These are phyloP conservation scores for Charadrius vociferus DNA, from an alignment of 2,113 vertebrate genomes.

Conservation along the genomic window DNA sequence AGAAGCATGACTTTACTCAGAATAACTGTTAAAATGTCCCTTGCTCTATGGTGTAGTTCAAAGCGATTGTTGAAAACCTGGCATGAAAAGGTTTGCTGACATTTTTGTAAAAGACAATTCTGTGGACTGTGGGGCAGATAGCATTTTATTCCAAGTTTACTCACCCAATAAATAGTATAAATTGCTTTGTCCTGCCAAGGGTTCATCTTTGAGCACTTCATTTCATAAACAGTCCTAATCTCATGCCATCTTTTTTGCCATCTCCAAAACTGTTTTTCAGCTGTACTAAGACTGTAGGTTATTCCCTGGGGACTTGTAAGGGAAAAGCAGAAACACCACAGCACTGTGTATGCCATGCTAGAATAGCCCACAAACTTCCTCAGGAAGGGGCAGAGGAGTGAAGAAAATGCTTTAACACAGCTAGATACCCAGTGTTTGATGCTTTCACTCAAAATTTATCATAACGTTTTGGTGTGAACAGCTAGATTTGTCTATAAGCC, in stretches of 20 bases:
- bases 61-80: not conserved
- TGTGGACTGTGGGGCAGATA: not conserved
- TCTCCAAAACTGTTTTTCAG: not conserved
- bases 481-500: not conserved
- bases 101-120: not conserved
- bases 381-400: not conserved
- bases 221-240: not conserved
- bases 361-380: not conserved
- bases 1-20: not conserved
- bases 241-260: not conserved
- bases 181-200: not conserved
- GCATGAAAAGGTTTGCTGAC: not conserved
- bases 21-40: not conserved
- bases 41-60: not conserved
- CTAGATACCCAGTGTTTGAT: not conserved
- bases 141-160: slow-evolving; percentile 1
- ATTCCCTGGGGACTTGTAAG: not conserved
- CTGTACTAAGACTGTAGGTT: not conserved
- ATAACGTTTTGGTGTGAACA: not conserved
- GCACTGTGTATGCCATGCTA: too few relatives aligned
- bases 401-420: not conserved
- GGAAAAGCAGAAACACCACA: not conserved
- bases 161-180: not conserved
- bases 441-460: not conserved
- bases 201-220: not conserved